Conservation (phyloP, 2,888 invertebrate genomes). For the Euplexia lucipara region DNA sequence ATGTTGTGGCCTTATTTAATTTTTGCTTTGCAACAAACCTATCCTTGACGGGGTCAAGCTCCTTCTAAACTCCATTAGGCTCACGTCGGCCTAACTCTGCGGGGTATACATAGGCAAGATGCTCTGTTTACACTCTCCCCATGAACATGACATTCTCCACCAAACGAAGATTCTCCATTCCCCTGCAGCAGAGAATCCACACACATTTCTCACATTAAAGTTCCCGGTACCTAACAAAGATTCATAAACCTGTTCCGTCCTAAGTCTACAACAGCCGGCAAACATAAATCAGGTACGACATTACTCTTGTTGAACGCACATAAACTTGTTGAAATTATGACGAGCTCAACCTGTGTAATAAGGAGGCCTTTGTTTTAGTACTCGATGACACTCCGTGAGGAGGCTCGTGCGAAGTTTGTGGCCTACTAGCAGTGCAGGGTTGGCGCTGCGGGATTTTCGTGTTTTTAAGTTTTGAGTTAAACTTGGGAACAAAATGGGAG, state of each 20-base stretch:
- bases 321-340: constrained; percentile 71
- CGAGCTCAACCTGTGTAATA: constrained; percentile 67
- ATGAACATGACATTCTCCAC: no score
- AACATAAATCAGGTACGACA: constrained; percentile 68
- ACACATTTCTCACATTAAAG: constrained; percentile 48
- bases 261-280: constrained; percentile 64
- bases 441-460: constrained; percentile 11
- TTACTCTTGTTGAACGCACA: constrained; percentile 68
- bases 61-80: no score
- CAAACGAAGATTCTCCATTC: background rate
- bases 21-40: no score
- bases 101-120: no score
- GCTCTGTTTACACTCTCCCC: no score
- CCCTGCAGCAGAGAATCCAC: constrained; percentile 14
- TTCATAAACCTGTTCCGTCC: constrained; percentile 65
- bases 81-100: no score
- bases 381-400: constrained; percentile 67
- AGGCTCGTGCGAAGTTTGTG: constrained; percentile 59
- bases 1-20: no score
- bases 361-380: constrained; percentile 70
- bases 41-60: no score
- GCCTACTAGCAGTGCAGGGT: constrained; percentile 46
- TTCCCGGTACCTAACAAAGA: constrained; percentile 56
- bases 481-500: background rate
- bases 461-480: constrained; percentile 19